These are phyloP conservation scores for Sus scrofa DNA, from an alignment of 2,113 vertebrate genomes.

Conservation along the genomic window DNA sequence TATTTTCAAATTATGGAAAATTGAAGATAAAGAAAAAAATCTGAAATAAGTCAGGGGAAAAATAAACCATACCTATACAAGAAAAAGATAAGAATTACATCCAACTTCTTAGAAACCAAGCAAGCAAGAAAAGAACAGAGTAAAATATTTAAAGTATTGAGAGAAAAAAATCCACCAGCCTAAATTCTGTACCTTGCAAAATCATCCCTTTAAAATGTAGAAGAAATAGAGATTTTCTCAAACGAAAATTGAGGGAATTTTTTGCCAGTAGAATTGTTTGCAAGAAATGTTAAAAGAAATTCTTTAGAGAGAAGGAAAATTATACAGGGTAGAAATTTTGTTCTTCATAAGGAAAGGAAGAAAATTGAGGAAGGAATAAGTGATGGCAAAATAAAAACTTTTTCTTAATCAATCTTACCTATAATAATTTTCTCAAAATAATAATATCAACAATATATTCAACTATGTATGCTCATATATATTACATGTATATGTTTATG, in stretches of 20 bases:
- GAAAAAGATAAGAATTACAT: not conserved
- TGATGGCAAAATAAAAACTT: not conserved
- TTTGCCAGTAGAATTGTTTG: not conserved
- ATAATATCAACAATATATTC: not conserved
- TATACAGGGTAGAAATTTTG: not conserved
- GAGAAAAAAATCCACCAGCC: not conserved
- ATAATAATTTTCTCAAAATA: not conserved
- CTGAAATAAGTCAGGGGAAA: not conserved
- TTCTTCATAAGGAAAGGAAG: not conserved
- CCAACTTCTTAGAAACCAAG: not conserved
- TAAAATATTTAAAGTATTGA: constrained; percentile 11
- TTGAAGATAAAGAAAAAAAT: not conserved
- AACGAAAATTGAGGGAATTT: not conserved
- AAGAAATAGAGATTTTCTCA: not conserved
- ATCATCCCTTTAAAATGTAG: not conserved
- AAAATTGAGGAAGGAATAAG: not conserved
- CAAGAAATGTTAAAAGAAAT: not conserved
- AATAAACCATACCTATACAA: not conserved
- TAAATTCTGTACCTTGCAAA: not conserved
- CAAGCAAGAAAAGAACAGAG: not conserved
- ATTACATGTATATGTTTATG: not conserved
- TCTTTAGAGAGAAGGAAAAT: not conserved
- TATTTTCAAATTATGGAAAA: constrained; percentile 7
- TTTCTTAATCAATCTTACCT: not conserved
- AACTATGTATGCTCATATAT: not conserved